Base-by-base conservation (phyloP, 2,797 vertebrate genomes). In the Argya squamiceps region DNA sequence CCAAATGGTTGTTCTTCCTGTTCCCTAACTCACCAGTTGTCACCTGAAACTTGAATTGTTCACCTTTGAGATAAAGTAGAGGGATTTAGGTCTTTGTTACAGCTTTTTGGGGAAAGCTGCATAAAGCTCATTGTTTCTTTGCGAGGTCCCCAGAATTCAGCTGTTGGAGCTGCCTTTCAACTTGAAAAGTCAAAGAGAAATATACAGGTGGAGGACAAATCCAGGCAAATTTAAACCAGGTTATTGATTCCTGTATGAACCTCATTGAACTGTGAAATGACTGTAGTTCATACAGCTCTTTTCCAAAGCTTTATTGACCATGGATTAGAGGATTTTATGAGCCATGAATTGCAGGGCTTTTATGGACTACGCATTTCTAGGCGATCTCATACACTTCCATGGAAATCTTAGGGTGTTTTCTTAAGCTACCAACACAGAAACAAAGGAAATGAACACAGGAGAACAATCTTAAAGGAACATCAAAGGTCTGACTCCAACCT, bases 371-470 rank as follows among this genome's bases (percentile, higher is more conserved):
- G 10, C 56, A 82, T 96, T 95, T 96, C 88, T 95, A 88, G 83
- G 70, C 56, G n/a, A 80, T 93, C 94, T 92, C 85, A 58, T 95
- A 88, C 77, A 60, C 64, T 89, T 84, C 88, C 88, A 77, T 95
- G 85, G 90, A 95, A 96, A 91, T 96, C 74, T 94, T 44, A 27
- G 64, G 94, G 88, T 95, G 70, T 96, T 96, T 97, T 96, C 95
- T 93, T 92, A 96, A 96, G 96, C 96, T 96, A 96, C 96, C 94
- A 96, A 89, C 90, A 93, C 44, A 93, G 96, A 95, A 97, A 96
- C 95, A 95, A 96, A 95, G 95, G 94, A 96, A 97, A 96, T 96
- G 92, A 96, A 94, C 92, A 80, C 68, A 85, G 81, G 75, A 96
- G 96, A 97, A 89, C 93, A 95, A 94, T 92, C 89, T 91, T 96